Conservation (phyloP, 2,797 vertebrate genomes). For the Poecilia wingei region DNA sequence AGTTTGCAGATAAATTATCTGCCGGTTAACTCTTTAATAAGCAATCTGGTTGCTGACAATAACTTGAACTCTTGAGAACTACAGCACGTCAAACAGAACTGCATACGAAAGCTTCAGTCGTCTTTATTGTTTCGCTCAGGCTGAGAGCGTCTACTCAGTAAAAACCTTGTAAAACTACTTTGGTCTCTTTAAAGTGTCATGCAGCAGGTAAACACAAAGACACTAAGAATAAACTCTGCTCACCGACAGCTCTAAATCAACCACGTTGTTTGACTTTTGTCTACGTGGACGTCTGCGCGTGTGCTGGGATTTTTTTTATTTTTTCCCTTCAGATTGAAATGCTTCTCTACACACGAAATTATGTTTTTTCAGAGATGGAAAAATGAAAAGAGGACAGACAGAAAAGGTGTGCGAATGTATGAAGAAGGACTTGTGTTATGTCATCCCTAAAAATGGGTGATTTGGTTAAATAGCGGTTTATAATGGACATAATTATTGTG, state of each 20-base stretch:
- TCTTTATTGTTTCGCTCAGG: constrained; percentile 3
- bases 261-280: not conserved
- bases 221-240: constrained; percentile 2
- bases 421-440: constrained; percentile 43
- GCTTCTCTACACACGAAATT: not conserved
- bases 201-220: constrained; percentile 4
- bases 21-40: not conserved
- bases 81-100: not conserved
- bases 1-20: not conserved
- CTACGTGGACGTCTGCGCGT: constrained; percentile 2
- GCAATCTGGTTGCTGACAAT: not conserved
- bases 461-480: constrained; percentile 71
- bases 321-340: constrained; percentile 1
- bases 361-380: not conserved
- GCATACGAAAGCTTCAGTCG: not conserved
- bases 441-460: constrained; percentile 59
- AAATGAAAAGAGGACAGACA: not conserved
- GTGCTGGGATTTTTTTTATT: not conserved
- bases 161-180: constrained; percentile 8
- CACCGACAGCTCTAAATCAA: not conserved
- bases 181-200: constrained; percentile 10
- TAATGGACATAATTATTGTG: constrained; percentile 74
- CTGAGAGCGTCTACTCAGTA: not conserved
- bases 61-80: not conserved
- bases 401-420: constrained; percentile 2